Percentiles rank a stretch among this genome's conserved stretches.
Evolutionary conservation across 1,140 invertebrate genomes (phyloP).

Genomic region (Pteromalus puparum): DNA sequence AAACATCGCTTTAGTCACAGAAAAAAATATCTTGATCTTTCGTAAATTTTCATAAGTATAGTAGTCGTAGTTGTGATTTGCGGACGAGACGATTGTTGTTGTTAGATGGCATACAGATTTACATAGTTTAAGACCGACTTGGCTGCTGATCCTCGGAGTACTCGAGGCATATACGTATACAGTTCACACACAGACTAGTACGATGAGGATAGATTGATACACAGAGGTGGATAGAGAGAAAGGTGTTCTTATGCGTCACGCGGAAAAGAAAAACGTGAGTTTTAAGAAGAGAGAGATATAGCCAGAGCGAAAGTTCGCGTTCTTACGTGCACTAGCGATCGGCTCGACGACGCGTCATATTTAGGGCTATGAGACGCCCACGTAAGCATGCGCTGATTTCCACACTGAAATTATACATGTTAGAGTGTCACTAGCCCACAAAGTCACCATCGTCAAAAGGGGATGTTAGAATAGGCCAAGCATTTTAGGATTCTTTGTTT

Average conservation of each 20-base stretch:
- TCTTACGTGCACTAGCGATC: constrained; percentile 47
- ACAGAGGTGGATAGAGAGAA: not conserved
- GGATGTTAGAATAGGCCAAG: not conserved
- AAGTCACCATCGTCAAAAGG: constrained; percentile 44
- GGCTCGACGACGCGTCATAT: constrained; percentile 37
- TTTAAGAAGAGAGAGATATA: not conserved
- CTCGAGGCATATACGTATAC: not conserved
- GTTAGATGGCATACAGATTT: not conserved
- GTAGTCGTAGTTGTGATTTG: not conserved
- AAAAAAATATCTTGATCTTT: not conserved
- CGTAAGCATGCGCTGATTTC: constrained; percentile 53
- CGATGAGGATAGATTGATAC: not conserved
- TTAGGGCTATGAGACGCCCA: constrained; percentile 37
- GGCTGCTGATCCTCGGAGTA: not conserved
- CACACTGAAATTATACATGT: constrained; percentile 53
- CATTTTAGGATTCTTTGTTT: not conserved
- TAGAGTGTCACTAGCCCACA: constrained; percentile 42
- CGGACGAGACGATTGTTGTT: not conserved
- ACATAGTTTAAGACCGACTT: not conserved
- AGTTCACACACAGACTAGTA: not conserved
- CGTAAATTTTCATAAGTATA: not conserved
- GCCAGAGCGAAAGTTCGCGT: constrained; percentile 31
- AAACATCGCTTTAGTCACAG: not conserved
- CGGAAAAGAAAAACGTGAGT: not conserved
- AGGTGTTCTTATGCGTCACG: not conserved